phyloP scores from a whole-genome alignment of 2,888 invertebrate genomes.

The Lacanobia wlatinum region DNA sequence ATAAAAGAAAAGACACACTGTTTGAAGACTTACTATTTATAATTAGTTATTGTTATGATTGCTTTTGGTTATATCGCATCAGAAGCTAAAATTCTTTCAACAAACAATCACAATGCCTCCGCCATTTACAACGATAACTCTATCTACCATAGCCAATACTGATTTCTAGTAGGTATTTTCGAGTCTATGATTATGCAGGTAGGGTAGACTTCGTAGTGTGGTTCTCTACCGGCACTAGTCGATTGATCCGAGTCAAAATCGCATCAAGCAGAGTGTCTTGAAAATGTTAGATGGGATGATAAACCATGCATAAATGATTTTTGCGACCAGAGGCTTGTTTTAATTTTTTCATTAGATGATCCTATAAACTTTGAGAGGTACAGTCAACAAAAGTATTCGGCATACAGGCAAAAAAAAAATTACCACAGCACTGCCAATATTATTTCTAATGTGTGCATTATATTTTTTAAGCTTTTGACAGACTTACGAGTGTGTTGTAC shows the following conservation, averaged over 20 bases:
- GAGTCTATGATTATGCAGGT: background rate
- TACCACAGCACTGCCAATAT: no score
- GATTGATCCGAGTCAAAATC: background rate
- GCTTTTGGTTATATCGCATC: conserved; percentile 58
- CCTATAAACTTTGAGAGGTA: background rate
- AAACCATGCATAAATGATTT: background rate
- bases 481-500: no score
- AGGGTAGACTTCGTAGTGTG: no score
- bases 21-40: conserved; percentile 58
- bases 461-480: no score
- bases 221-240: no score
- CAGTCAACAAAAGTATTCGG: no score
- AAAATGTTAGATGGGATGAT: background rate
- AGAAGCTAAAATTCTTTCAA: conserved; percentile 61
- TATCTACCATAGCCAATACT: conserved; percentile 37
- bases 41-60: conserved; percentile 52
- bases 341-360: background rate
- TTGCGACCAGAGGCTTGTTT: background rate
- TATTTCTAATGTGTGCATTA: no score
- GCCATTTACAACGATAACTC: conserved; percentile 76
- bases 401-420: no score
- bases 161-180: background rate
- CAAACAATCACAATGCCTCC: conserved; percentile 84
- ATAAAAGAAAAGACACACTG: background rate
- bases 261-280: background rate